A percentile compares a stretch with the other conserved stretches of the same genome.
Evolutionary conservation across 2,113 vertebrate genomes (phyloP).

Genomic region (Himantopus leucocephalus): DNA sequence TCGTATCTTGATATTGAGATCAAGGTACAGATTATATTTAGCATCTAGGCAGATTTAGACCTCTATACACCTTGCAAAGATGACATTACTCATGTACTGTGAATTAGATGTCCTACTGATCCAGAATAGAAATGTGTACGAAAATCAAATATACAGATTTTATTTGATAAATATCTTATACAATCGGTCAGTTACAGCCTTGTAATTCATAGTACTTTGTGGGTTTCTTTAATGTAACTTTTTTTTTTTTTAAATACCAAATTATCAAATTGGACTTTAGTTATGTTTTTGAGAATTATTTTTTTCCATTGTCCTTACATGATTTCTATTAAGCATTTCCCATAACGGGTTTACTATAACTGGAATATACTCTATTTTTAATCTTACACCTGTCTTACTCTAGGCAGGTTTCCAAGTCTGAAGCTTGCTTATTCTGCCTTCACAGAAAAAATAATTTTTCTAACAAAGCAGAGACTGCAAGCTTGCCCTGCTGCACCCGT

Average conservation of each 20-base stretch:
- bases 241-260: background rate
- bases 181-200: background rate
- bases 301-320: background rate
- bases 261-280: background rate
- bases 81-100: conserved; percentile 28
- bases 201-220: background rate
- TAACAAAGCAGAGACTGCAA: background rate
- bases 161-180: background rate
- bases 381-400: background rate
- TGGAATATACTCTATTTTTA: background rate
- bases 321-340: background rate
- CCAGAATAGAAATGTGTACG: background rate
- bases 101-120: conserved; percentile 26
- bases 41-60: background rate
- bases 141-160: conserved; percentile 30
- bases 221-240: background rate
- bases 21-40: background rate
- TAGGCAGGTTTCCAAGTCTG: background rate
- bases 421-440: background rate
- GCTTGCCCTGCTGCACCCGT: background rate
- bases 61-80: background rate
- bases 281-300: background rate
- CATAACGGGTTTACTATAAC: background rate
- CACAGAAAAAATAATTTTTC: background rate
- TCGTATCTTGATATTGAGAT: background rate